These are phyloP conservation scores for Danio choprae DNA, from an alignment of 2,797 vertebrate genomes.

Conservation along the genomic window DNA sequence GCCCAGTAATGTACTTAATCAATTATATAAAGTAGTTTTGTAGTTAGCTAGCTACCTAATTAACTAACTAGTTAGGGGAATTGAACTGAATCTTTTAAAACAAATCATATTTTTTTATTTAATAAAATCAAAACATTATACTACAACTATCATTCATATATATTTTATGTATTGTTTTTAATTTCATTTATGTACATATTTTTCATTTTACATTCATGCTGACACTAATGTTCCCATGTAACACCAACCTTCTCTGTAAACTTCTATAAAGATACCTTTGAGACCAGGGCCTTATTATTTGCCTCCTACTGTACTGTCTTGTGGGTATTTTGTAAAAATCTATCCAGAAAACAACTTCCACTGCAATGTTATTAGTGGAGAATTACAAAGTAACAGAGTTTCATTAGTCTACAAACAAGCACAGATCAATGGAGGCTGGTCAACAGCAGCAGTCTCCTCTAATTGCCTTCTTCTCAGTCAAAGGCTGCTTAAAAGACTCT, in stretches of 20 bases:
- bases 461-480: conserved; percentile 3
- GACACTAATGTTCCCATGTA: background rate
- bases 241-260: too few species aligned
- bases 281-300: background rate
- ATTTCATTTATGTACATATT: too few species aligned
- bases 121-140: too few species aligned
- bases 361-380: conserved; percentile 3
- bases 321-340: background rate
- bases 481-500: conserved; percentile 19
- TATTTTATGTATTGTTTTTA: too few species aligned
- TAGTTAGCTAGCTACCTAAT: too few species aligned
- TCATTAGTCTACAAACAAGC: conserved; percentile 20
- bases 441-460: conserved; percentile 15
- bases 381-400: conserved; percentile 23
- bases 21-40: too few species aligned
- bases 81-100: too few species aligned
- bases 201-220: background rate
- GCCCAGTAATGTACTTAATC: too few species aligned
- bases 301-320: background rate
- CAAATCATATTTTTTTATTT: too few species aligned
- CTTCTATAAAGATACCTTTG: background rate
- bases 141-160: too few species aligned
- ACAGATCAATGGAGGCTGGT: conserved; percentile 15
- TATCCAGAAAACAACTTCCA: background rate
- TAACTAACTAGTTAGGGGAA: too few species aligned